Percentiles rank a stretch among this genome's conserved stretches.
phyloP scores from a whole-genome alignment of 2,113 vertebrate species.

The Microcebus lehilahytsara region DNA sequence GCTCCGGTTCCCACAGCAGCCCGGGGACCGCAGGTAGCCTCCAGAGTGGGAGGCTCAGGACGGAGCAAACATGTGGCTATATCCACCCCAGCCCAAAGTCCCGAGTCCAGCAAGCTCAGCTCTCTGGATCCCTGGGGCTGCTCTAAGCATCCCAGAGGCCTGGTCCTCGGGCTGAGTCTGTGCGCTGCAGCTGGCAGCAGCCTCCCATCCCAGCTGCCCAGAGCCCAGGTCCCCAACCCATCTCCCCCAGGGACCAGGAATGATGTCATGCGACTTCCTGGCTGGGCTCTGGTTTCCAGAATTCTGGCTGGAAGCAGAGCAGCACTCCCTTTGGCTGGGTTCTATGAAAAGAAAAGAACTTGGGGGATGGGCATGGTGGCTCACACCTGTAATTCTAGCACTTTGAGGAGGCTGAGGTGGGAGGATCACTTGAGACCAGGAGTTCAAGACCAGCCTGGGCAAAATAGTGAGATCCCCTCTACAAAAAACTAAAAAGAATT shows the following conservation, averaged over 20 bases:
- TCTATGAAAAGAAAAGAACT: not conserved
- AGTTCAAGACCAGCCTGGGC: too few species aligned
- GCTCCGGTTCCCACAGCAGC: accelerated
- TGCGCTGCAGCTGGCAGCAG: accelerated
- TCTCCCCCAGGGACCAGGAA: not conserved
- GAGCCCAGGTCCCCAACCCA: not conserved
- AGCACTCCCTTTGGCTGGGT: not conserved
- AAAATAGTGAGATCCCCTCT: too few species aligned
- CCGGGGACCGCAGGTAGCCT: accelerated
- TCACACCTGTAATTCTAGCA: too few species aligned
- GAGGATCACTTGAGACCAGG: too few species aligned
- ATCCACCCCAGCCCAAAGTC: not conserved
- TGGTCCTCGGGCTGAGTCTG: accelerated
- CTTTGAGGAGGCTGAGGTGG: too few species aligned
- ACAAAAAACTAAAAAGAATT: too few species aligned
- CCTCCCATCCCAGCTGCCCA: not conserved
- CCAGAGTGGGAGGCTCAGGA: accelerated
- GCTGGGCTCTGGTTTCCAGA: not conserved
- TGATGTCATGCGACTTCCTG: not conserved
- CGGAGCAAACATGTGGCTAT: accelerated
- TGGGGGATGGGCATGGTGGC: not conserved
- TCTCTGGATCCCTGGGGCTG: too few species aligned
- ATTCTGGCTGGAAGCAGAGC: not conserved
- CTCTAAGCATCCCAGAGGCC: not conserved
- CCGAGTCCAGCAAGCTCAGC: not conserved